phyloP scores from a whole-genome alignment of 2,113 vertebrate species.

The Halichoerus grypus region DNA sequence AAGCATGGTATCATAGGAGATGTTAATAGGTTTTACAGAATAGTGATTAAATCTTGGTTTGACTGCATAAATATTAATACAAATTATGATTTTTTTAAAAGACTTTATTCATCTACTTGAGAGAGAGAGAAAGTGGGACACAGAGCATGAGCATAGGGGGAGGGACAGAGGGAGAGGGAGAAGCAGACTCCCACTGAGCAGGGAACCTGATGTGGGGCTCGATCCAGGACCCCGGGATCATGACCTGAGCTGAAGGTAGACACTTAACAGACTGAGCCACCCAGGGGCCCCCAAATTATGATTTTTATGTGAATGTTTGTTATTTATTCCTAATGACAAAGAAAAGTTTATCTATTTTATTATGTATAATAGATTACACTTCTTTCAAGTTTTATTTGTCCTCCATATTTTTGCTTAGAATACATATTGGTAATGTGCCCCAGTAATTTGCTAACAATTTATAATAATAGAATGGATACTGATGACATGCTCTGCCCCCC shows the following conservation, averaged over 20 bases:
- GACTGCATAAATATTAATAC: background rate
- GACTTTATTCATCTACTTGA: too few species aligned
- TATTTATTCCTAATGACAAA: background rate
- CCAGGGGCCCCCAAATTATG: background rate
- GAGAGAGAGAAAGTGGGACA: too few species aligned
- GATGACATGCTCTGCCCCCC: background rate
- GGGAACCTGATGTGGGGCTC: too few species aligned
- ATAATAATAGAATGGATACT: background rate
- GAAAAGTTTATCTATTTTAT: background rate
- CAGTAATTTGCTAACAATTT: background rate
- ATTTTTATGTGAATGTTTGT: constrained; percentile 4
- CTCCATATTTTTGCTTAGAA: background rate
- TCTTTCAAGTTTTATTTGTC: background rate
- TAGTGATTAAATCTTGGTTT: background rate
- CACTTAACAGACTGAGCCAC: too few species aligned
- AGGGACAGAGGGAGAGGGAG: too few species aligned
- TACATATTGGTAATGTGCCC: background rate
- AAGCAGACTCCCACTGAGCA: too few species aligned
- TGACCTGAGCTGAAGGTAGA: too few species aligned
- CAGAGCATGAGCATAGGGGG: too few species aligned
- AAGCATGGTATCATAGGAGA: background rate
- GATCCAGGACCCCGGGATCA: too few species aligned
- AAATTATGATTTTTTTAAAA: background rate
- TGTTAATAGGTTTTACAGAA: background rate
- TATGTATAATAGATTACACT: background rate